Evolutionary conservation across 1,140 invertebrate species (phyloP), one percentile per base, ranked within the genome.

Genomic region (Melanaphis sacchari): DNA sequence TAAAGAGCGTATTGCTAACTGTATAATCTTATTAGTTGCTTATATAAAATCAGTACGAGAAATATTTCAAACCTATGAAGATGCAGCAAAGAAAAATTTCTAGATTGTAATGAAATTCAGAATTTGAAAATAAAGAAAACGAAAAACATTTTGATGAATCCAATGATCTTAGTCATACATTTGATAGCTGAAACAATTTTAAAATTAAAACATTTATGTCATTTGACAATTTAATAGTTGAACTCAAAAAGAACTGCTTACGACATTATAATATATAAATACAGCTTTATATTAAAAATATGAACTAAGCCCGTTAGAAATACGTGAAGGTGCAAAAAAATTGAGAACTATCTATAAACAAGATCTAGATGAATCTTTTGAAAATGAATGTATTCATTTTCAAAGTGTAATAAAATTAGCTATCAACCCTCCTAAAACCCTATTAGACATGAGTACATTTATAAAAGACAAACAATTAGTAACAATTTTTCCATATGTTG

Each of bases 331-430:
- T 84, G 81, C 81, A 84, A 84, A 84, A 40, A 24, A 84, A 84
- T 24, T 84, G 81, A 84, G 26, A 84, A 84, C 22, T 8, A 22
- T 84, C 22, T 84, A 84, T 18, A 84, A 59, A 84, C 43, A 46
- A 21, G 26, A 84, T 84, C n/a, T 84, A n/a, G 81, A 84, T 84
- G 81, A 84, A 84, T 31, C 81, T 6, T 84, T 84, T 84, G 81
- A 84, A 84, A 84, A 84, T 84, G 81, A 84, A n/a, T 84, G 81
- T 84, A 36, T 84, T 84, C n/a, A 85, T 85, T 85, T 52, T 52
- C 2, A 52, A 52, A 52, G 49, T 52, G 49, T 52, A 52, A 2
- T 52, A 52, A 85, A 85, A 85, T n/a, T 36, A 85, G 41, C n/a
- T 15, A 38, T 0, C 26, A 85, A 38, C 38, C 82, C 82, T 85